Evolutionary conservation across 2,113 vertebrate genomes (phyloP).

Genomic region (Holacanthus passer): DNA sequence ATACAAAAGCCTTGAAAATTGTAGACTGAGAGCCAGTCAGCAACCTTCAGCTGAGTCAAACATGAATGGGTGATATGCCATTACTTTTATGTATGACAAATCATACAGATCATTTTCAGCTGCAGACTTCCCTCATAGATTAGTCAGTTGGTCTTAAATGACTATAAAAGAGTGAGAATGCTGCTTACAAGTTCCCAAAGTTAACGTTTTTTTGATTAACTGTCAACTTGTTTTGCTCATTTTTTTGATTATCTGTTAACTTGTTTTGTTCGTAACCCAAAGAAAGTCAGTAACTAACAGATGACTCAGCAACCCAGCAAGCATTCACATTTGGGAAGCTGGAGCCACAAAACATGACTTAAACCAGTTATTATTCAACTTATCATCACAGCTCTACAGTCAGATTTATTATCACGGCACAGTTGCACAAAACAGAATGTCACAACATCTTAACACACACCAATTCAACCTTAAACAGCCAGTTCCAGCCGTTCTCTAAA

Average conservation of each 20-base stretch:
- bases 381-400: not conserved
- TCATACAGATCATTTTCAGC: not conserved
- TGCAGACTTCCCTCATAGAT: not conserved
- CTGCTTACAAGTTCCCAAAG: not conserved
- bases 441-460: not conserved
- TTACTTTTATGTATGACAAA: not conserved
- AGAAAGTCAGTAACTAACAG: not conserved
- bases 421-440: not conserved
- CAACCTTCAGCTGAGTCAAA: not conserved
- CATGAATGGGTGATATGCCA: not conserved
- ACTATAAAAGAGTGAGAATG: not conserved
- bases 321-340: not conserved
- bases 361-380: not conserved
- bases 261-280: not conserved
- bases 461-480: not conserved
- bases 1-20: constrained; percentile 13
- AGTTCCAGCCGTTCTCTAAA: not conserved
- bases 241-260: too few relatives aligned
- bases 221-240: too few relatives aligned
- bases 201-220: not conserved
- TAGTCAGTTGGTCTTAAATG: not conserved
- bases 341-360: not conserved
- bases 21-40: not conserved
- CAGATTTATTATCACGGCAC: not conserved
- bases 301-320: not conserved